Evolutionary conservation across 2,113 vertebrate species (phyloP).

Genomic region (Podarcis cretensis): DNA sequence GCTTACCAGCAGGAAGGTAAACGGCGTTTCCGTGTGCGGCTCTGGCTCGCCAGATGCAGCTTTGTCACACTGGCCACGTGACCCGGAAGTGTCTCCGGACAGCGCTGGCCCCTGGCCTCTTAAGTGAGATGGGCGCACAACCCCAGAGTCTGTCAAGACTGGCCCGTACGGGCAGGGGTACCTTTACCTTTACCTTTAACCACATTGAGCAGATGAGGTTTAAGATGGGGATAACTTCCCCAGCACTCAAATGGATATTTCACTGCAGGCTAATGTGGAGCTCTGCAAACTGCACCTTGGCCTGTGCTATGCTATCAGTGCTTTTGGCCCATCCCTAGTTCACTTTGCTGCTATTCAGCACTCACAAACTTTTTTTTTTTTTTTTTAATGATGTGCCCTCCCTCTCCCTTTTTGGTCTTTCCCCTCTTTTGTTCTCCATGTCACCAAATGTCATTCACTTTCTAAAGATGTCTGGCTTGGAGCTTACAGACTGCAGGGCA

Average conservation of each 20-base stretch:
- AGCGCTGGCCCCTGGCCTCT: no score
- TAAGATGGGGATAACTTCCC: not conserved
- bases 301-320: slow-evolving; percentile 32
- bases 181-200: no score
- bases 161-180: no score
- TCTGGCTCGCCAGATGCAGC: no score
- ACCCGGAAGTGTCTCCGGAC: no score
- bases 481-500: slow-evolving; percentile 98
- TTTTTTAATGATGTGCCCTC: slow-evolving; percentile 54
- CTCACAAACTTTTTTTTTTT: slow-evolving; percentile 54
- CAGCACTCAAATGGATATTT: not conserved
- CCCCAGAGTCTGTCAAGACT: no score
- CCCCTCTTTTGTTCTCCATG: slow-evolving; percentile 88
- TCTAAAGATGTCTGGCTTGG: slow-evolving; percentile 96
- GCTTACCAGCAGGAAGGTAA: no score
- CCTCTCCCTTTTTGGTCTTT: slow-evolving; percentile 71
- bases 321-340: slow-evolving; percentile 49
- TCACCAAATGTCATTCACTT: slow-evolving; percentile 88
- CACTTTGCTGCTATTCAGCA: slow-evolving; percentile 46
- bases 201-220: not conserved
- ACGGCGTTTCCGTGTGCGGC: no score
- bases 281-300: not conserved
- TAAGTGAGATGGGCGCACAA: no score
- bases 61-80: no score
- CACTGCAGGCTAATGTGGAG: not conserved